These are phyloP conservation scores for Amia ocellicauda DNA, from an alignment of 2,113 vertebrate species.

Conservation along the genomic window DNA sequence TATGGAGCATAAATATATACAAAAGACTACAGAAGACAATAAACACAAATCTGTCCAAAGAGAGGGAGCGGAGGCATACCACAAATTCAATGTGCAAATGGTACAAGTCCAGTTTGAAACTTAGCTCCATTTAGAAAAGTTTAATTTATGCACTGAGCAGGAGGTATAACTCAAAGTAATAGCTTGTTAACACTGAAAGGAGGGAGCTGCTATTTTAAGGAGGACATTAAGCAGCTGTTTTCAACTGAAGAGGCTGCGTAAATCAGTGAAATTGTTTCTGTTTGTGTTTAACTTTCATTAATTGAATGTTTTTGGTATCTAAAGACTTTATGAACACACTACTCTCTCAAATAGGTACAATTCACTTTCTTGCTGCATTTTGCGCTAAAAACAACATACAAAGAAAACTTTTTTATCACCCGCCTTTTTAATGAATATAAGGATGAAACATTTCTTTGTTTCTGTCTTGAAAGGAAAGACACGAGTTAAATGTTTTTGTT, in stretches of 20 bases:
- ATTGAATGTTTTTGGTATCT: slow-evolving; percentile 80
- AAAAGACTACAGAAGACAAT: slow-evolving; percentile 21
- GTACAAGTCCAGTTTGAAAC: slow-evolving; percentile 67
- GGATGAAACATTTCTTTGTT: too few species aligned
- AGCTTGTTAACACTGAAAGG: slow-evolving; percentile 88
- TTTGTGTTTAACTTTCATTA: slow-evolving; percentile 81
- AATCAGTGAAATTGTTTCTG: slow-evolving; percentile 90
- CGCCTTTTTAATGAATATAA: too few species aligned
- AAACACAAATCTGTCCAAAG: slow-evolving; percentile 40
- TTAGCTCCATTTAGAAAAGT: slow-evolving; percentile 63
- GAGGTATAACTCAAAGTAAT: slow-evolving; percentile 86
- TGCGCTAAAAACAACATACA: slow-evolving; percentile 21
- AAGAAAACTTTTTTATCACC: too few species aligned
- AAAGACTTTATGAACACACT: slow-evolving; percentile 62
- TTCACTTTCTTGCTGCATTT: slow-evolving; percentile 47
- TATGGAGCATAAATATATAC: slow-evolving; percentile 32
- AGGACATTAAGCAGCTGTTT: slow-evolving; percentile 95
- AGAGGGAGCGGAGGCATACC: slow-evolving; percentile 24
- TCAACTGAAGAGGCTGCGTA: slow-evolving; percentile 76
- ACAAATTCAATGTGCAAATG: slow-evolving; percentile 18
- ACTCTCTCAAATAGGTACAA: slow-evolving; percentile 59
- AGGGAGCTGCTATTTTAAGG: slow-evolving; percentile 84
- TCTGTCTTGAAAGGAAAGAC: too few species aligned
- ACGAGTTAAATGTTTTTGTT: too few species aligned
- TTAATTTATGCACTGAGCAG: slow-evolving; percentile 77